These are phyloP conservation scores for Eulemur mongoz DNA, from an alignment of 2,797 vertebrate genomes.

Conservation along the genomic window DNA sequence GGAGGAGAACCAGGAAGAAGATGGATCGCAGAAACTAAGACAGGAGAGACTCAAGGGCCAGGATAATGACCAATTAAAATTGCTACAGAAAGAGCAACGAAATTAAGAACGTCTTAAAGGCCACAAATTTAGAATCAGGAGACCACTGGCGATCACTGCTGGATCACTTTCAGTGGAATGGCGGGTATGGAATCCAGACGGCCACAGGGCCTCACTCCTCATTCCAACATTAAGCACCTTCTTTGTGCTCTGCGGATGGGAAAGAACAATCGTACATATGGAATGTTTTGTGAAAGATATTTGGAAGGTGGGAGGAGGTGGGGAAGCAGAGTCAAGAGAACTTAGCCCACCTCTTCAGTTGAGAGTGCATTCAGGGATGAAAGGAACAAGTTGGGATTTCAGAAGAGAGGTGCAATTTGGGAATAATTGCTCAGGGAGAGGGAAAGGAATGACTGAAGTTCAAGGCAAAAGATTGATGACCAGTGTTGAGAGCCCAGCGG, in stretches of 20 bases:
- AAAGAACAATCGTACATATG: neutral
- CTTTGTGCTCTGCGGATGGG: neutral
- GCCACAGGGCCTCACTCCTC: neutral
- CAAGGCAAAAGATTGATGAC: neutral
- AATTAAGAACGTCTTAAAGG: neutral
- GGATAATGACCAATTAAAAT: neutral
- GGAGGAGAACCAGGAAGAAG: neutral
- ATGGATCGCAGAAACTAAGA: neutral
- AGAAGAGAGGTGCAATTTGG: neutral
- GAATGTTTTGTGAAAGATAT: neutral
- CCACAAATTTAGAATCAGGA: neutral
- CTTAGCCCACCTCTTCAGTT: neutral
- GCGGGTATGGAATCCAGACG: neutral
- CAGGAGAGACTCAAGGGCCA: neutral
- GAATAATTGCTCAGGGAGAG: neutral
- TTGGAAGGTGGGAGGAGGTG: neutral
- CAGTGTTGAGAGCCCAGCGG: neutral
- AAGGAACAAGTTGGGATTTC: neutral
- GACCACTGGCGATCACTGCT: neutral
- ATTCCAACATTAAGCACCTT: neutral
- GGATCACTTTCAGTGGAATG: neutral
- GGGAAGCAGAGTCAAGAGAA: neutral
- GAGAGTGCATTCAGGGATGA: neutral
- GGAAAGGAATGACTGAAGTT: neutral
- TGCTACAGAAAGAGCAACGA: neutral